A percentile compares a stretch with the other conserved stretches of the same genome.
Evolutionary conservation across 2,888 invertebrate species (phyloP).

Genomic region (Cataglyphis albicans): DNA sequence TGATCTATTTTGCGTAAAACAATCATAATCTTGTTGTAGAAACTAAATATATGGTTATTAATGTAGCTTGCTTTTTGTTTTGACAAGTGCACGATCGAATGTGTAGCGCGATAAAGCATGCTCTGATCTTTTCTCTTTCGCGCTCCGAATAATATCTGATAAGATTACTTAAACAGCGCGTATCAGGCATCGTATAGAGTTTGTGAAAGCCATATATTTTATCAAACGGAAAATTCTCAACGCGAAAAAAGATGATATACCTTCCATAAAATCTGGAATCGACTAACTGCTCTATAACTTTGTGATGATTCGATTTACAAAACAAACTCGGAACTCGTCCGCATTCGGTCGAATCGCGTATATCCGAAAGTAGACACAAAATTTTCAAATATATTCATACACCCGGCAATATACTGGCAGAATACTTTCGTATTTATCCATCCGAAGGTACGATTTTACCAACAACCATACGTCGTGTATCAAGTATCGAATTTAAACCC

Average conservation of each 20-base stretch:
- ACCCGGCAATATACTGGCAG: slow-evolving; percentile 16
- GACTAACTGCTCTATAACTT: slow-evolving; percentile 18
- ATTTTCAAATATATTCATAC: slow-evolving; percentile 41
- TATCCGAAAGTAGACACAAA: slow-evolving; percentile 39
- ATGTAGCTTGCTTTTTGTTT: slow-evolving; percentile 13
- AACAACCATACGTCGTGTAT: slow-evolving; percentile 52
- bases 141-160: slow-evolving; percentile 33
- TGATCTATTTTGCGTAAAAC: background rate
- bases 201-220: slow-evolving; percentile 10
- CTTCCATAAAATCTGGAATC: slow-evolving; percentile 41
- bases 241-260: slow-evolving; percentile 4
- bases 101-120: slow-evolving; percentile 13
- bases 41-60: background rate
- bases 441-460: slow-evolving; percentile 28
- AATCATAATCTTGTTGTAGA: slow-evolving; percentile 2
- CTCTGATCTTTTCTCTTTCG: background rate
- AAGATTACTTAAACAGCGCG: slow-evolving; percentile 40
- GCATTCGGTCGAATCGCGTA: slow-evolving; percentile 29
- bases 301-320: slow-evolving; percentile 20
- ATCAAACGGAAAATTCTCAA: slow-evolving; percentile 12
- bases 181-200: slow-evolving; percentile 17
- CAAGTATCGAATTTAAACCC: slow-evolving; percentile 50
- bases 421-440: slow-evolving; percentile 37
- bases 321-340: slow-evolving; percentile 36
- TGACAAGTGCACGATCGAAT: slow-evolving; percentile 22